Conservation (phyloP, 2,113 vertebrate species). For the Ciconia stormi region DNA sequence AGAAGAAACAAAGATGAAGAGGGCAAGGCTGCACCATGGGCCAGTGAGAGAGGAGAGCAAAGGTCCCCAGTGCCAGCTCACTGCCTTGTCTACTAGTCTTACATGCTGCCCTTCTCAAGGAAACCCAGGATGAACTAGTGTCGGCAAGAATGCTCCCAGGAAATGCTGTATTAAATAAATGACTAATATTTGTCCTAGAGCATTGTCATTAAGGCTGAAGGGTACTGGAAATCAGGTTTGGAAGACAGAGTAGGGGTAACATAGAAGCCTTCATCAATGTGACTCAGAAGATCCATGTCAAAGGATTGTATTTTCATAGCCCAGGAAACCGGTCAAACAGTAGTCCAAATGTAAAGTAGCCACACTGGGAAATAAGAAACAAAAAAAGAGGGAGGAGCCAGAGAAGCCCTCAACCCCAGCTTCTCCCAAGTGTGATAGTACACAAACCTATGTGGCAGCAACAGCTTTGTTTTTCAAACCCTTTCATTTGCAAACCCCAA, state of each 20-base stretch:
- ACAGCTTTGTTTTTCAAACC: not conserved
- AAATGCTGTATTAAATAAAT: not conserved
- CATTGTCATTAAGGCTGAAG: not conserved
- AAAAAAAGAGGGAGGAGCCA: not conserved
- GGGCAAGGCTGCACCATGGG: not conserved
- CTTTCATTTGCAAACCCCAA: not conserved
- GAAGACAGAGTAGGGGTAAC: not conserved
- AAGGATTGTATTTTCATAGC: not conserved
- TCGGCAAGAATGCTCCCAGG: not conserved
- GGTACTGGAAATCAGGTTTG: not conserved
- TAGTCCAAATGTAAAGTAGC: not conserved
- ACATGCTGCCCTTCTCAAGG: not conserved
- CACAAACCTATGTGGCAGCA: not conserved
- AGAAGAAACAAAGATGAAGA: not conserved
- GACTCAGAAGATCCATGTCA: not conserved
- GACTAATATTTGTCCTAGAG: not conserved
- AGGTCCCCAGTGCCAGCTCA: not conserved
- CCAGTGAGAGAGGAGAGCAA: not conserved
- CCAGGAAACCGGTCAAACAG: not conserved
- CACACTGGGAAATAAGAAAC: not conserved
- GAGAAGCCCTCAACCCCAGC: not conserved
- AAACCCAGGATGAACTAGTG: not conserved
- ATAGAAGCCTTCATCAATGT: not conserved
- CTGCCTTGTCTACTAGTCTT: not conserved
- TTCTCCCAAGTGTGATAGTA: not conserved